phyloP scores from a whole-genome alignment of 2,797 vertebrate species.

The Gymnodraco acuticeps region DNA sequence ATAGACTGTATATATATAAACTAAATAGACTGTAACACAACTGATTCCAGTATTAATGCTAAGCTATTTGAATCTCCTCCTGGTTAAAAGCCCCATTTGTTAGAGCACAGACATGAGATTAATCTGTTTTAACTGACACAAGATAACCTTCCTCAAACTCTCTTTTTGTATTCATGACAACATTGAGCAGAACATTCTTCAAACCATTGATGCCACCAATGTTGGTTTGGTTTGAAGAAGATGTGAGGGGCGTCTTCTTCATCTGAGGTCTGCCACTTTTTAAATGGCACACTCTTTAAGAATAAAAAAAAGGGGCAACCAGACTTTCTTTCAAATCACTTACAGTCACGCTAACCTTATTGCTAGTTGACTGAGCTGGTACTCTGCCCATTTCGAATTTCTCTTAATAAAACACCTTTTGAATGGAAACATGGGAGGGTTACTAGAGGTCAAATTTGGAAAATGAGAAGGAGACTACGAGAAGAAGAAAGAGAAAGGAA shows the following conservation, averaged over 20 bases:
- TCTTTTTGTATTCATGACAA: too few species aligned
- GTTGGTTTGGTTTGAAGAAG: constrained; percentile 36
- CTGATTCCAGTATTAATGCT: too few species aligned
- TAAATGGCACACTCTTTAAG: constrained; percentile 20
- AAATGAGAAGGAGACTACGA: constrained; percentile 30
- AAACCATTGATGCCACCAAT: neutral
- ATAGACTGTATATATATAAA: too few species aligned
- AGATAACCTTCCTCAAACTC: too few species aligned
- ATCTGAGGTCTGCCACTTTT: constrained; percentile 32
- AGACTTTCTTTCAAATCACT: constrained; percentile 60
- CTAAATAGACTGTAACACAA: too few species aligned
- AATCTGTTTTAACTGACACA: too few species aligned
- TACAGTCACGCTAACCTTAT: constrained; percentile 56
- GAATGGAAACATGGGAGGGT: constrained; percentile 30
- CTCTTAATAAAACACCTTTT: constrained; percentile 54
- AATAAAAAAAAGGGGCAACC: constrained; percentile 27
- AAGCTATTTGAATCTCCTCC: too few species aligned
- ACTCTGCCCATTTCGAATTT: constrained; percentile 17
- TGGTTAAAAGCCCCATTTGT: too few species aligned
- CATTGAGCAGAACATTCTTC: too few species aligned
- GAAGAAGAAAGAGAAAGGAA: constrained; percentile 4
- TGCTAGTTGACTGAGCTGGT: constrained; percentile 45
- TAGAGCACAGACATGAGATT: too few species aligned
- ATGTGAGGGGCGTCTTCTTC: constrained; percentile 29
- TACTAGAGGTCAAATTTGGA: constrained; percentile 18